Evolutionary conservation across 1,140 invertebrate genomes (phyloP), one percentile per base, ranked within the genome.

Genomic region (Oscheius sp.): DNA sequence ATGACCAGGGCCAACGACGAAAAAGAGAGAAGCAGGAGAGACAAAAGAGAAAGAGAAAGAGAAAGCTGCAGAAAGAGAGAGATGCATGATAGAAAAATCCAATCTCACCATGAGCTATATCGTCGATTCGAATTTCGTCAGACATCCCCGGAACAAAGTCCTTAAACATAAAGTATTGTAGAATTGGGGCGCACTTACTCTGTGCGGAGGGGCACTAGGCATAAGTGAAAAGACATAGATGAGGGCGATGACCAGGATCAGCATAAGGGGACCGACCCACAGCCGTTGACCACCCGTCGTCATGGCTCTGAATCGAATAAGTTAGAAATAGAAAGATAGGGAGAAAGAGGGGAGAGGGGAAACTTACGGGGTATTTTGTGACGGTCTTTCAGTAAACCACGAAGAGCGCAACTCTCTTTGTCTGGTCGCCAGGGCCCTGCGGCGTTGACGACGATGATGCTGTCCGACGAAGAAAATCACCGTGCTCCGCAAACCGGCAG

Each of bases 151-250:
- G 59, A 13, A 31, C 29, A 18, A 13, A 36, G 34, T 63, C 59
- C 29, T 63, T 20, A 63, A 63, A 13, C 3, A 7, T 36, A 18
- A 58, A 58, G n/a, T 65, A 3, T 42, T 26, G 34, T 2, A 3
- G 2, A 13, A 7, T 66, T 18, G 18, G 18, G 7, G 18, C 1
- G n/a, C 18, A n/a, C 64, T 68, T 29, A 66, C 72, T 36, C 55
- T 61, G 62, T 66, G 65, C 4, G 64, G 65, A 62, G 55, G 64
- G 49, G 72, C 38, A 28, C 32, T 61, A n/a, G 72, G 72, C 55
- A 74, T 66, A 31, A 74, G 52, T 20, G 72, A 74, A 36, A 74
- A 69, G 7, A 74, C 28, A 49, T 74, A 74, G 35, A 74, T 74
- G 13, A 74, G 49, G 38, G 72, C 65, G 38, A 74, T 67, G n/a